Evolutionary conservation across 2,113 vertebrate species (phyloP).

Genomic region (Saguinus midas): DNA sequence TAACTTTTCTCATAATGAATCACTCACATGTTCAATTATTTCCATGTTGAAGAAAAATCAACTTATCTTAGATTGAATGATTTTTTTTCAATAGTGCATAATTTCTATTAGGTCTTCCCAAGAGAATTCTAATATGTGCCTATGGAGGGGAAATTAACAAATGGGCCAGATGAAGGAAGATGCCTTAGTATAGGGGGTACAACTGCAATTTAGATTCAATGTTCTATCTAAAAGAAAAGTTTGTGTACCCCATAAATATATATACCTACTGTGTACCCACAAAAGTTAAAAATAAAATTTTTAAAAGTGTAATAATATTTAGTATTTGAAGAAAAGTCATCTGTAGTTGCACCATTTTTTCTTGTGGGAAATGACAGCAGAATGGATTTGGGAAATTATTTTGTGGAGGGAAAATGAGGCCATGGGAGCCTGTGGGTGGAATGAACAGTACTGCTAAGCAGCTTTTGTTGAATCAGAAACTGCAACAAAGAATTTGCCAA

Average conservation of each 20-base stretch:
- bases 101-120: neutral
- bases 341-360: neutral
- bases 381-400: neutral
- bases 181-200: neutral
- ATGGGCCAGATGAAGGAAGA: neutral
- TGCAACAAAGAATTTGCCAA: neutral
- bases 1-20: neutral
- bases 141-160: neutral
- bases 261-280: no score
- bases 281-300: no score
- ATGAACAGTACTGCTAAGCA: neutral
- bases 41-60: neutral
- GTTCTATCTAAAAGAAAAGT: constrained; percentile 30
- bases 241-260: neutral
- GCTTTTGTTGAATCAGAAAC: neutral
- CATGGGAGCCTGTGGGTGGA: neutral
- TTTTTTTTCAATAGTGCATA: neutral
- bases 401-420: neutral
- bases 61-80: neutral
- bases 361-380: neutral
- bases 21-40: neutral
- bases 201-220: neutral
- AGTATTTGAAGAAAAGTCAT: neutral
- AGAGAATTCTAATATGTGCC: neutral
- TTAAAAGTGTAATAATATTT: neutral